Base-by-base conservation (phyloP, 37 sponge, comb jelly and placozoan genomes). In the Halichondria panicea region DNA sequence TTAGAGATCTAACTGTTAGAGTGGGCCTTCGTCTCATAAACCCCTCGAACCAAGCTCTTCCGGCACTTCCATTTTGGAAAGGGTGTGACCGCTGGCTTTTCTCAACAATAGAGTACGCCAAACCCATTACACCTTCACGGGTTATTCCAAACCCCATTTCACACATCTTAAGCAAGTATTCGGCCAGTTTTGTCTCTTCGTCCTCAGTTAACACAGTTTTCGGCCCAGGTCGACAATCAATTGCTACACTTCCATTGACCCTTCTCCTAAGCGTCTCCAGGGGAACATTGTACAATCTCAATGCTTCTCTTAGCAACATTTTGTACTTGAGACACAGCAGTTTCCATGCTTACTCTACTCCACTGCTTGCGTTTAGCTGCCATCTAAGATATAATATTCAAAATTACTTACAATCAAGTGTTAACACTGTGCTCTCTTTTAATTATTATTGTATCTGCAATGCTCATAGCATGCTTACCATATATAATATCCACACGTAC, bases 21-120 rank as follows among this genome's bases (percentile, higher is more conserved):
- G 43, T 57, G n/a, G 70, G 71, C 44, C 68, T 65, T 18, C 81
- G 63, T 42, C 24, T 24, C 15, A 37, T 59, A 45, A 80, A 68
- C 40, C 81, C 71, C 3, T 87, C 87, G 35, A 87, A 80, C 76
- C 81, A 87, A 6, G 64, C 77, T 18, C 87, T 1, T 0, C 81
- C 87, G 19, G 87, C 81, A 32, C 24, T 74, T 35, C 43, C 67
- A 68, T 68, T 43, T 7, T 55, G n/a, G 48, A 87, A 87, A 21
- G 81, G 81, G 48, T 87, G 81, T 31, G 38, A 55, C 30, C 55
- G 63, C 25, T 37, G 13, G 28, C 37, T 37, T 34, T 55, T 80
- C 33, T 80, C 81, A 68, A 57, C 81, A 27, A 80, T 80, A 24
- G 22, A 41, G 27, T 43, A 86, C 27, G 75, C 80, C 44, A 79